Base-by-base conservation (phyloP, 1,140 invertebrate genomes). In the Achatina immaculata region DNA sequence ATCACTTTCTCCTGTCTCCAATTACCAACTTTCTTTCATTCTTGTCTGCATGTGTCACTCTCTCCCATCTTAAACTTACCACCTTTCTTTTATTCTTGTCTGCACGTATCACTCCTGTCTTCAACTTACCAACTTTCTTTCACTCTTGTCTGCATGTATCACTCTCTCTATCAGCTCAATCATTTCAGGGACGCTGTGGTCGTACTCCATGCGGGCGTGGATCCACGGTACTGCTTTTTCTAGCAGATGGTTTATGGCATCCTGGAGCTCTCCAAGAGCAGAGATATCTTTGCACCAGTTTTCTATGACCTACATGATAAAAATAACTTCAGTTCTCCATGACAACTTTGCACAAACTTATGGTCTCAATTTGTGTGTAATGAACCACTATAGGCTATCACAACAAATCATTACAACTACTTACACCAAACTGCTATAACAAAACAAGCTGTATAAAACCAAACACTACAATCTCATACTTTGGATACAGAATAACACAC, bases 241-340 rank as follows among this genome's bases (percentile, higher is more conserved):
- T 24, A 80, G 36, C 4, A 80, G 78, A 40, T 11, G 14, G 48
- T 80, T 80, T 1, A 80, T 51, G 28, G 78, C 66, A 40, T 28
- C 24, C 45, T 80, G 78, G n/a, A 80, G 68, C 43, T 72, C 66
- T 40, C 38, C 78, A 14, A 80, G 78, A 19, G 11, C 24, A 40
- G 43, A 45, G n/a, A 80, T 80, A 55, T 80, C 78, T 34, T 71
- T 69, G 24, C 16, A 14, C 78, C 78, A 80, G 45, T 80, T 80
- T 38, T 69, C 42, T 14, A 80, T n/a, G 4, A 80, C 68, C 78
- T 80, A 34, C n/a, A 9, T n/a, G n/a, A 34, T n/a, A n/a, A n/a
- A n/a, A n/a, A n/a, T n/a, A n/a, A n/a, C n/a, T n/a, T n/a, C n/a
- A n/a, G n/a, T n/a, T n/a, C n/a, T n/a, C n/a, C n/a, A n/a, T n/a